Evolutionary conservation across 1,140 invertebrate species (phyloP).

Genomic region (Protaetia brevitarsis): DNA sequence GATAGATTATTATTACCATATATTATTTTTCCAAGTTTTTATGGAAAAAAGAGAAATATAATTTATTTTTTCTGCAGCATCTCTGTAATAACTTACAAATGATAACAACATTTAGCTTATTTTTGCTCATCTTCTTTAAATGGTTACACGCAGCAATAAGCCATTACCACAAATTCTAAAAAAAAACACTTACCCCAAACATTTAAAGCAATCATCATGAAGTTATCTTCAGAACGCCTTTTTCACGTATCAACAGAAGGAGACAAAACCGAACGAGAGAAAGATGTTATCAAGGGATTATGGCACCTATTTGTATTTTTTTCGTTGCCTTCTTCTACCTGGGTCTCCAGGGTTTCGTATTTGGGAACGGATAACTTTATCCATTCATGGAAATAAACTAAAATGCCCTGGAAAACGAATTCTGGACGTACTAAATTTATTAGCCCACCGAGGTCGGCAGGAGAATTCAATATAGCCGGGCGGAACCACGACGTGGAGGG

Average conservation of each 20-base stretch:
- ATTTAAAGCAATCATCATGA: not conserved
- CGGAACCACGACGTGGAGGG: not conserved
- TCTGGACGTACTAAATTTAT: not conserved
- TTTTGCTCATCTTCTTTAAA: too few species aligned
- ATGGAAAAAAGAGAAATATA: too few species aligned
- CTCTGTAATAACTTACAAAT: not conserved
- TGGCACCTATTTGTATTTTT: not conserved
- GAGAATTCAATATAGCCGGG: slow-evolving; percentile 6
- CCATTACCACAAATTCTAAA: too few species aligned
- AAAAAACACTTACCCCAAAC: too few species aligned
- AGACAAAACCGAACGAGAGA: not conserved
- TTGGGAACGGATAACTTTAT: slow-evolving; percentile 5
- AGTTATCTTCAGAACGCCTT: not conserved
- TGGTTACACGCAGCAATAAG: too few species aligned
- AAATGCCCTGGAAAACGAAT: not conserved
- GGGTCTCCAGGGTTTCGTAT: not conserved
- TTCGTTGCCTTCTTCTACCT: not conserved
- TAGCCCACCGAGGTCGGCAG: slow-evolving; percentile 2
- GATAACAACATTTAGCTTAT: too few species aligned
- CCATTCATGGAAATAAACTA: slow-evolving; percentile 8
- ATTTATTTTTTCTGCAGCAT: too few species aligned
- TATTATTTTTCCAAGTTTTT: too few species aligned
- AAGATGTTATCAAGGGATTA: not conserved
- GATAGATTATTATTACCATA: too few species aligned
- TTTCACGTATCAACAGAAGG: not conserved